phyloP scores from a whole-genome alignment of 2,797 vertebrate genomes.

The Gephyroberyx darwinii region DNA sequence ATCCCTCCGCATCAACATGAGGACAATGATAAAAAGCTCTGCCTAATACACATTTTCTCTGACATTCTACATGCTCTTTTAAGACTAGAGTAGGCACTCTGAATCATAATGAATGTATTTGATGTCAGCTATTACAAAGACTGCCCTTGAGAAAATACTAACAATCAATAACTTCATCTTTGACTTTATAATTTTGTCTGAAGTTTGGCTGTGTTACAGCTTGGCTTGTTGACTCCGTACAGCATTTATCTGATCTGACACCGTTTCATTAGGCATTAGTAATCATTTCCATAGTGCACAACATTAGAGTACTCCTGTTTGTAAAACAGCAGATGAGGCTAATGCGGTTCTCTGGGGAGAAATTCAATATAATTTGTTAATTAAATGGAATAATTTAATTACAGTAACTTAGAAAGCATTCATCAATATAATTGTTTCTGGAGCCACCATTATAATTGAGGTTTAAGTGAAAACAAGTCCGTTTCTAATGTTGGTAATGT shows the following conservation, averaged over 20 bases:
- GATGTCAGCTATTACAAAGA: conserved; percentile 66
- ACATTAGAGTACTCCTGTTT: conserved; percentile 82
- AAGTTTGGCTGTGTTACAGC: conserved; percentile 72
- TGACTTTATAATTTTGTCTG: conserved; percentile 70
- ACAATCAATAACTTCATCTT: conserved; percentile 73
- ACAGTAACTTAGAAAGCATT: conserved; percentile 86
- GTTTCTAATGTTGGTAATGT: conserved; percentile 84
- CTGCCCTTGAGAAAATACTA: conserved; percentile 63
- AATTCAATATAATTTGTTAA: conserved; percentile 87
- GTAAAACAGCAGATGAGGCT: conserved; percentile 84
- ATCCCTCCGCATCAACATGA: conserved; percentile 1
- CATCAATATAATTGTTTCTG: conserved; percentile 88
- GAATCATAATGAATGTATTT: conserved; percentile 65
- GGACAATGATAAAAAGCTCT: background rate
- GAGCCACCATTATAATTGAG: conserved; percentile 83
- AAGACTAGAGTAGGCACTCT: conserved; percentile 48
- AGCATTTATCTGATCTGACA: conserved; percentile 79
- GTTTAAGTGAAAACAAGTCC: conserved; percentile 87
- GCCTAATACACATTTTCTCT: conserved; percentile 41
- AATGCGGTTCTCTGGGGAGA: conserved; percentile 82
- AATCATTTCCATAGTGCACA: conserved; percentile 79
- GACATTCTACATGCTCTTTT: conserved; percentile 47
- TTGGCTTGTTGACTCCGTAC: conserved; percentile 64
- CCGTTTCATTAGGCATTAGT: conserved; percentile 78
- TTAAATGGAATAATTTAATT: conserved; percentile 90